Base-by-base conservation (phyloP, 1,140 invertebrate genomes). In the Trachelipus rathkii region DNA sequence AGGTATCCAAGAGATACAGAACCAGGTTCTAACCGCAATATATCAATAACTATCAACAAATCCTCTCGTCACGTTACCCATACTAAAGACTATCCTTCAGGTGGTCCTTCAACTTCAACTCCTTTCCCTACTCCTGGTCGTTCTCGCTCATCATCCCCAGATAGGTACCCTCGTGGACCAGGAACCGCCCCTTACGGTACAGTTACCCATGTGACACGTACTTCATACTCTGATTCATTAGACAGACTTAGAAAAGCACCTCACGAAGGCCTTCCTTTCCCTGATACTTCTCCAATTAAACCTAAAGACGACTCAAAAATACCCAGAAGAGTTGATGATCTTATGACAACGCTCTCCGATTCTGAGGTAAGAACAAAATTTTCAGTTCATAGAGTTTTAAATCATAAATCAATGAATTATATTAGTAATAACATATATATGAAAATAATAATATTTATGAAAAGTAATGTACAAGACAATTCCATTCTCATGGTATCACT, bases 261-360 rank as follows among this genome's bases (percentile, higher is more conserved):
- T 73, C 67, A 79, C 23, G 75, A 78, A 43, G 76, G 74, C 7
- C 75, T 79, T 43, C 80, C 80, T n/a, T 81, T 81, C 77, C 80
- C 80, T 7, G 72, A 79, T 73, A 81, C 80, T 21, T 79, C 80
- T 11, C 80, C 80, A 46, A 78, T 81, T 10, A 71, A 68, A 46
- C 19, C 77, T 11, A 13, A 50, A 15, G 75, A 67, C 23, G 76
- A 77, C 24, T 44, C 45, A 68, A 78, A 78, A 60, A 78, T 81
- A n/a, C 80, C 80, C 44, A 77, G 77, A 19, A 75, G 77, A 68
- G 75, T 81, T 15, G 80, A 81, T 76, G 80, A 81, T 44, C 80
- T 81, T 21, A 78, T 81, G 75, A 78, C 69, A 10, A 75, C 77
- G 45, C 78, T 81, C 77, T 77, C 80, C 8, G 80, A 79, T 44